These are phyloP conservation scores for Serripes groenlandicus DNA, from an alignment of 2,888 invertebrate genomes.

Conservation along the genomic window DNA sequence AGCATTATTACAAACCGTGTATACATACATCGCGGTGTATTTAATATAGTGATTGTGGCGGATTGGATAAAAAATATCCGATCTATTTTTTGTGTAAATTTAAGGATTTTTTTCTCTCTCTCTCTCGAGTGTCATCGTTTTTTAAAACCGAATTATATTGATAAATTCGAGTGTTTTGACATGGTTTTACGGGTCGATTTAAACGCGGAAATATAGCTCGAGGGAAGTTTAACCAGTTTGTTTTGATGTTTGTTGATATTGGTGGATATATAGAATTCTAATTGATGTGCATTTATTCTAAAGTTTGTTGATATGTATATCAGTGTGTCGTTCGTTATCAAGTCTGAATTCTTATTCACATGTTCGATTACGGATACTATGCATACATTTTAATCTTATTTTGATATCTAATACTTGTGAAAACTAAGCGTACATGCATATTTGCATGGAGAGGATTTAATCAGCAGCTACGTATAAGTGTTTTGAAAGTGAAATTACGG, in stretches of 20 bases:
- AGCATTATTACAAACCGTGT: conserved; percentile 14
- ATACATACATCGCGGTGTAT: conserved; percentile 7
- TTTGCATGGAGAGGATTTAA: too few species aligned
- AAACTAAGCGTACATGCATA: too few species aligned
- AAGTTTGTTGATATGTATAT: too few species aligned
- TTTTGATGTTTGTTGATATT: neutral
- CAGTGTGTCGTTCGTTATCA: too few species aligned
- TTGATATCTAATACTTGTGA: too few species aligned
- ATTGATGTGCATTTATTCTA: neutral
- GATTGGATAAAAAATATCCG: conserved; percentile 19
- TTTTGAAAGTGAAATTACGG: too few species aligned
- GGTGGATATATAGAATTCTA: neutral
- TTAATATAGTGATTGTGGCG: conserved; percentile 13
- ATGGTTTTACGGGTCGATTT: neutral
- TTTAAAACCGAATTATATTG: neutral
- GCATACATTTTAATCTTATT: too few species aligned
- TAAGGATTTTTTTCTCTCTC: conserved; percentile 8
- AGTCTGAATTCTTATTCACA: too few species aligned
- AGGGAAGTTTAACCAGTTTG: neutral
- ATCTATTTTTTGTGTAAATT: conserved; percentile 19
- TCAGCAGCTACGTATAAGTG: too few species aligned
- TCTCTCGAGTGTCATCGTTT: conserved; percentile 15
- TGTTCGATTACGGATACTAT: too few species aligned
- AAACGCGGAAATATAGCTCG: conserved; percentile 32
- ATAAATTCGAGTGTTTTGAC: conserved; percentile 7